These are phyloP conservation scores for Portevinia maculata DNA, from an alignment of 2,888 invertebrate genomes.

Conservation along the genomic window DNA sequence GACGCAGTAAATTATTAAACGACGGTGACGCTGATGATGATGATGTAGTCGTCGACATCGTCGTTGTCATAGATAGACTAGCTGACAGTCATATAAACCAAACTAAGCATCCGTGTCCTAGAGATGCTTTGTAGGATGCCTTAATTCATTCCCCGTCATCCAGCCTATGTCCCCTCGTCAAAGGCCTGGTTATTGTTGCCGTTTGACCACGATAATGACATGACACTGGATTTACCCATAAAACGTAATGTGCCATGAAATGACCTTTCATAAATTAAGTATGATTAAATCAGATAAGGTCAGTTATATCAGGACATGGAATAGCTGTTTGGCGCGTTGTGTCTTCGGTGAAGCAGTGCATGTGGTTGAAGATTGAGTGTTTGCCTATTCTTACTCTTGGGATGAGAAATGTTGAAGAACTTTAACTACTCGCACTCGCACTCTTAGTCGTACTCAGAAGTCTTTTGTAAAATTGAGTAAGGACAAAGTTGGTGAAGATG, in stretches of 20 bases:
- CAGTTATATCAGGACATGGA: slow-evolving; percentile 62
- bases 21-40: slow-evolving; percentile 19
- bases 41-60: slow-evolving; percentile 6
- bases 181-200: slow-evolving; percentile 66
- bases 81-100: slow-evolving; percentile 42
- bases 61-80: slow-evolving; percentile 3
- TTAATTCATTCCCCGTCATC: slow-evolving; percentile 32
- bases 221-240: slow-evolving; percentile 72
- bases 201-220: slow-evolving; percentile 74
- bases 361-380: slow-evolving; percentile 56
- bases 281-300: slow-evolving; percentile 75
- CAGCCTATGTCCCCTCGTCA: slow-evolving; percentile 1
- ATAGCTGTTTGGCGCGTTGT: slow-evolving; percentile 34
- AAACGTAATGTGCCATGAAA: slow-evolving; percentile 73
- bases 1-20: slow-evolving; percentile 62
- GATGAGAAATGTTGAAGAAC: neutral
- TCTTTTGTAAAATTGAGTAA: slow-evolving; percentile 40
- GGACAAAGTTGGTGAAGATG: slow-evolving; percentile 34
- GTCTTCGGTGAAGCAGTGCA: slow-evolving; percentile 44
- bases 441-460: neutral
- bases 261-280: slow-evolving; percentile 74
- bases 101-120: slow-evolving; percentile 50
- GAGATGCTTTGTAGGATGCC: slow-evolving; percentile 49
- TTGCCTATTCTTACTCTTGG: neutral
- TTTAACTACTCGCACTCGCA: neutral